Conservation (phyloP, 1,140 invertebrate species). For the Latrodectus geometricus region DNA sequence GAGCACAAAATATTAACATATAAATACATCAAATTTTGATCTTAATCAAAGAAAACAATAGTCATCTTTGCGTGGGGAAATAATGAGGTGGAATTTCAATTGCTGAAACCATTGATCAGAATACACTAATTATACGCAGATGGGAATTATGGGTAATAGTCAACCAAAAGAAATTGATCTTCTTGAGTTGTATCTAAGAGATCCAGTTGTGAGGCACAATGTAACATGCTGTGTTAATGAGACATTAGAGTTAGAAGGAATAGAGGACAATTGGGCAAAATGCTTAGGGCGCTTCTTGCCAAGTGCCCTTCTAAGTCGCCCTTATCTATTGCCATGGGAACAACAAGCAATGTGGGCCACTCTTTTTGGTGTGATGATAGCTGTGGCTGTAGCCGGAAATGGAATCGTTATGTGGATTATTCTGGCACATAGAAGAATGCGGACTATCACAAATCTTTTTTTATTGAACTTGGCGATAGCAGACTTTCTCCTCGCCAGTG, state of each 20-base stretch:
- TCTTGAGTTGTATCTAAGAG: constrained; percentile 22
- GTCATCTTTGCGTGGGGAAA: no score
- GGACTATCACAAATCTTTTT: constrained; percentile 68
- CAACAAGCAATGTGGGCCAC: constrained; percentile 62
- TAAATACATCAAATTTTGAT: no score
- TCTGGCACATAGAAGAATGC: constrained; percentile 77
- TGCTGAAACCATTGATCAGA: no score
- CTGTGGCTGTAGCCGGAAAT: constrained; percentile 84
- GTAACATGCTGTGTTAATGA: constrained; percentile 27
- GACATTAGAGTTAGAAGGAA: neutral
- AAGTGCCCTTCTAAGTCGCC: constrained; percentile 29
- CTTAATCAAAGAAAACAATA: no score
- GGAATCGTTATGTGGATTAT: constrained; percentile 91
- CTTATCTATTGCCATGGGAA: constrained; percentile 46
- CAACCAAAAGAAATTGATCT: constrained; percentile 49
- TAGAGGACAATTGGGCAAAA: constrained; percentile 48
- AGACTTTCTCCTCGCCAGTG: constrained; percentile 68
- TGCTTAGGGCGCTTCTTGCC: constrained; percentile 46
- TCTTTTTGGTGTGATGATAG: constrained; percentile 74
- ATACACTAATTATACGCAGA: no score
- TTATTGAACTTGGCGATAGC: constrained; percentile 68
- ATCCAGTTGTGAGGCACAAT: constrained; percentile 14
- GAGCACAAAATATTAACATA: no score
- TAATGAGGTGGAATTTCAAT: no score
- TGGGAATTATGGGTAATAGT: constrained; percentile 43